phyloP scores from a whole-genome alignment of 2,113 vertebrate genomes.

The Chroicocephalus ridibundus region DNA sequence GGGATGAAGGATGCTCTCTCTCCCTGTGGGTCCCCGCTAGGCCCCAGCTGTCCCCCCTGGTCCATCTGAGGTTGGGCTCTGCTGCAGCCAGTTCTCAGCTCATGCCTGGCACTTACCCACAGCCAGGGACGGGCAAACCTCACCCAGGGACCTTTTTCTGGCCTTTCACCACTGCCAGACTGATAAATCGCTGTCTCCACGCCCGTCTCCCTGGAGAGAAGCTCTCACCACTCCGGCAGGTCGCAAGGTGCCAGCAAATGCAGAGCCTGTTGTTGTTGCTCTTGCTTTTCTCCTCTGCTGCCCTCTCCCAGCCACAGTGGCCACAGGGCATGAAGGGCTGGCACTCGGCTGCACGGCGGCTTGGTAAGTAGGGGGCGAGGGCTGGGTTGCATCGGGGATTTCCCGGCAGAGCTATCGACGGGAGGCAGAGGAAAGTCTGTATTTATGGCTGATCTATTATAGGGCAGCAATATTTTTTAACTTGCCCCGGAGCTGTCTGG shows the following conservation, averaged over 20 bases:
- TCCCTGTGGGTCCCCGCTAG: background rate
- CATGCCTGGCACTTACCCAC: background rate
- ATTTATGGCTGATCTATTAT: background rate
- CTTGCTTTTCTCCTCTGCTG: background rate
- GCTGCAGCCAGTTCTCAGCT: background rate
- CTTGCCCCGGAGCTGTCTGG: background rate
- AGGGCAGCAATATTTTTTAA: background rate
- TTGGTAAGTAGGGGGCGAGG: background rate
- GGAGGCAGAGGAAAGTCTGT: background rate
- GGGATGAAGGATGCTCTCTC: background rate
- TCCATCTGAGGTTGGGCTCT: background rate
- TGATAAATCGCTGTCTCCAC: background rate
- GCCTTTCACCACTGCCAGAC: background rate
- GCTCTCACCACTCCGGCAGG: background rate
- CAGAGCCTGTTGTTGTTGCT: background rate
- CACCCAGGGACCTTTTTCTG: background rate
- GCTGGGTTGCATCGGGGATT: accelerated
- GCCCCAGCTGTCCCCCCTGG: background rate
- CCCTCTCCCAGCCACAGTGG: accelerated
- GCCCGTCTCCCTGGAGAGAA: background rate
- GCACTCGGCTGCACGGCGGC: accelerated
- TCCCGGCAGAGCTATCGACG: background rate
- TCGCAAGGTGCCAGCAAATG: background rate
- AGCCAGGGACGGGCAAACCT: background rate
- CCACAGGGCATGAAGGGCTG: accelerated